Percentiles rank a stretch among this genome's conserved stretches.
Conservation (phyloP, 1,140 invertebrate genomes). For the Apis cerana region DNA sequence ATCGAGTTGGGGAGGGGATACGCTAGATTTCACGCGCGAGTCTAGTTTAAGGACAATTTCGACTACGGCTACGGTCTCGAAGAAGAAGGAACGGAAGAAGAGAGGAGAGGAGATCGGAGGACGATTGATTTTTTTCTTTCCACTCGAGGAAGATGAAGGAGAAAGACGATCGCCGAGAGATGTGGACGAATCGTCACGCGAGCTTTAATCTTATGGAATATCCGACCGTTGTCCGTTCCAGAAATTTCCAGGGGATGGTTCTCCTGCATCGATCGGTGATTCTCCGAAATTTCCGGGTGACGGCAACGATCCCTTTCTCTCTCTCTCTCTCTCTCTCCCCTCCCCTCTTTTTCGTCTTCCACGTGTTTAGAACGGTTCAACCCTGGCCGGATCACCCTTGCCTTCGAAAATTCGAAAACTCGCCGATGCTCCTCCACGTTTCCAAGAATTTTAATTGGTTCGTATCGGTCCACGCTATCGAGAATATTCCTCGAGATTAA, state of each 20-base stretch:
- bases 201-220: slow-evolving; percentile 71
- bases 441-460: not conserved
- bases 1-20: no score
- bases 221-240: slow-evolving; percentile 53
- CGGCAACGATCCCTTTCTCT: not conserved
- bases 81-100: no score
- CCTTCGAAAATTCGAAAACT: not conserved
- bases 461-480: no score
- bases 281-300: slow-evolving; percentile 54
- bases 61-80: not conserved
- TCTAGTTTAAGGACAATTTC: slow-evolving; percentile 33
- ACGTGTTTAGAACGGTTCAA: not conserved
- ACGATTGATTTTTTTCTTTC: slow-evolving; percentile 9
- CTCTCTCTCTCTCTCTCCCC: no score
- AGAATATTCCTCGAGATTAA: no score
- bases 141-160: not conserved
- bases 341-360: not conserved
- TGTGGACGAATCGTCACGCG: no score
- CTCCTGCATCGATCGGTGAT: slow-evolving; percentile 53
- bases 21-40: slow-evolving; percentile 8
- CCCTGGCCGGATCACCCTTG: no score
- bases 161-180: no score
- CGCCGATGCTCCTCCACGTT: no score
- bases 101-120: no score
- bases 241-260: slow-evolving; percentile 47